Conservation (phyloP, 2,888 invertebrate species). For the Allygus modestus region DNA sequence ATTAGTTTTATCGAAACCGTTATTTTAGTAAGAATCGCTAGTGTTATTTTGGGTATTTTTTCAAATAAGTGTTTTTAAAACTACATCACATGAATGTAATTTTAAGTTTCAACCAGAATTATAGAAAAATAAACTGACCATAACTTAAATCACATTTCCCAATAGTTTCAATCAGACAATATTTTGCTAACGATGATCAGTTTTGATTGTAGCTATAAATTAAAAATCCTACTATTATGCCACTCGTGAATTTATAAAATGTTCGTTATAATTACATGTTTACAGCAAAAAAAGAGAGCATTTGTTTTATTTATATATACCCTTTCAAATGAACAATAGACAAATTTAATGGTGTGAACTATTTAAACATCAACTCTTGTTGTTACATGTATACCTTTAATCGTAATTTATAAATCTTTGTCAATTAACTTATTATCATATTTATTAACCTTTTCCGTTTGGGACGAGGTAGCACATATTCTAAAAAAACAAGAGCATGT, state of each 20-base stretch:
- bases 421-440: slow-evolving; percentile 10
- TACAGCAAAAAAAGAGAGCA: background rate
- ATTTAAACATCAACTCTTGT: background rate
- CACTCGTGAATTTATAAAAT: background rate
- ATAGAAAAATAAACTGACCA: no score
- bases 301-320: slow-evolving; percentile 1
- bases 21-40: background rate
- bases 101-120: no score
- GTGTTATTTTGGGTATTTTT: slow-evolving; percentile 16
- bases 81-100: no score
- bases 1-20: slow-evolving; percentile 13
- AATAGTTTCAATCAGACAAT: no score
- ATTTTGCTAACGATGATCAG: no score
- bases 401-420: background rate
- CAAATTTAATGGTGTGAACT: background rate
- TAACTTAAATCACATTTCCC: no score
- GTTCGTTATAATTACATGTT: background rate
- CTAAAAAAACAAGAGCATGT: background rate
- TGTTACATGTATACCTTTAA: slow-evolving; percentile 5
- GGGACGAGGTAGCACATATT: slow-evolving; percentile 16
- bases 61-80: background rate
- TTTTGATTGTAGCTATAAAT: background rate
- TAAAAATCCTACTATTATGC: background rate
- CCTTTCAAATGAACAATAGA: background rate
- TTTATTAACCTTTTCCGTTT: background rate